Evolutionary conservation across 2,888 invertebrate species (phyloP).

Genomic region (Drosophila parthenogenetica): DNA sequence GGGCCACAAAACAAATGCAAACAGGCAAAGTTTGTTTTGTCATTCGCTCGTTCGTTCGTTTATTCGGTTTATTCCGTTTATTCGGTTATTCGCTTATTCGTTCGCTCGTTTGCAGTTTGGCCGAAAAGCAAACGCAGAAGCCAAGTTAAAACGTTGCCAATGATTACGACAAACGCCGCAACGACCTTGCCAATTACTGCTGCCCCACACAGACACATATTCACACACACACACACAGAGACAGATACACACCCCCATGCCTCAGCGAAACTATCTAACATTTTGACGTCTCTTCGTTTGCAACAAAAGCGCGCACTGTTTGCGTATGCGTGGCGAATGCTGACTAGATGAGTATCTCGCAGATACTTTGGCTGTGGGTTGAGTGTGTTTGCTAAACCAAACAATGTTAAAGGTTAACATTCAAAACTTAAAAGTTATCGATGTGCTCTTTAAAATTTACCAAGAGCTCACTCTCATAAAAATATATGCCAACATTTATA

Average conservation of each 20-base stretch:
- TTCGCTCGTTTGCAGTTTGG: conserved; percentile 57
- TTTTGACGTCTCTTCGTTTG: conserved; percentile 30
- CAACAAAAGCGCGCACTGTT: conserved; percentile 50
- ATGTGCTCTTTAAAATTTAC: conserved; percentile 44
- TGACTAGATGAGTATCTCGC: conserved; percentile 47
- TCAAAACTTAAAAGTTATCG: conserved; percentile 43
- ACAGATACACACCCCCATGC: conserved; percentile 22
- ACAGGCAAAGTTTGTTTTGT: conserved; percentile 68
- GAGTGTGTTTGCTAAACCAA: conserved; percentile 25
- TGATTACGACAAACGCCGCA: conserved; percentile 82
- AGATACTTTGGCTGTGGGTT: conserved; percentile 3
- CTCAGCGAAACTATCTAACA: conserved; percentile 8
- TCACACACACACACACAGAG: conserved; percentile 3
- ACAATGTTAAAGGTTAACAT: conserved; percentile 64
- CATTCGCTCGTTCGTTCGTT: conserved; percentile 46
- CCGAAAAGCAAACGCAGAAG: conserved; percentile 65
- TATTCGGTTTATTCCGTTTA: conserved; percentile 2
- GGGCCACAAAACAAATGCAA: conserved; percentile 64
- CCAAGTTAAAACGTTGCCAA: conserved; percentile 66
- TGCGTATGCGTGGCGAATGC: conserved; percentile 61
- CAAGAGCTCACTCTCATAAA: conserved; percentile 26
- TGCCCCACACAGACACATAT: conserved; percentile 28
- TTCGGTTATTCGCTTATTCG: conserved; percentile 31
- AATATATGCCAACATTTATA: conserved; percentile 4
- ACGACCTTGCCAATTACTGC: conserved; percentile 84